Evolutionary conservation across 2,888 invertebrate species (phyloP).

Genomic region (Eilema griseolum): DNA sequence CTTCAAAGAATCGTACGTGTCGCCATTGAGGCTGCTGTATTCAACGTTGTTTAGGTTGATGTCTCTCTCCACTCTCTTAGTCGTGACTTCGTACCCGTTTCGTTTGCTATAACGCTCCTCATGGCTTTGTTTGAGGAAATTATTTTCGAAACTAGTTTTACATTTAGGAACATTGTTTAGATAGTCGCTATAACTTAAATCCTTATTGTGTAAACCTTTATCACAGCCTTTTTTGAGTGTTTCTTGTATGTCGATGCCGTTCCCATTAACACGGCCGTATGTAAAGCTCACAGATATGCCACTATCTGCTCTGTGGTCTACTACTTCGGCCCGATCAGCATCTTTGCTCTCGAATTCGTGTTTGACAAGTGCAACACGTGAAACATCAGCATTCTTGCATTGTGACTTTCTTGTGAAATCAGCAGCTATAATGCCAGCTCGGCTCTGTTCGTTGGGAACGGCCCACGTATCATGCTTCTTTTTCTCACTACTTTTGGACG

Average conservation of each 20-base stretch:
- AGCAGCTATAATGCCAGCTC: slow-evolving; percentile 72
- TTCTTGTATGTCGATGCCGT: slow-evolving; percentile 81
- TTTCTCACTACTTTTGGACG: slow-evolving; percentile 79
- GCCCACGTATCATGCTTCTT: slow-evolving; percentile 83
- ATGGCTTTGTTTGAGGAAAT: slow-evolving; percentile 81
- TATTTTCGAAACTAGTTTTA: slow-evolving; percentile 85
- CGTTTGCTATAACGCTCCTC: slow-evolving; percentile 82
- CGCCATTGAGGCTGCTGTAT: slow-evolving; percentile 80
- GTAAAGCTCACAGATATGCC: slow-evolving; percentile 74
- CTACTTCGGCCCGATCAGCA: slow-evolving; percentile 69
- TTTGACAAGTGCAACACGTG: slow-evolving; percentile 79
- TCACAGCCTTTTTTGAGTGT: slow-evolving; percentile 85
- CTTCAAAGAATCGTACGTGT: slow-evolving; percentile 83
- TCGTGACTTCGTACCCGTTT: slow-evolving; percentile 76
- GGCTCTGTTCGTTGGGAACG: slow-evolving; percentile 74
- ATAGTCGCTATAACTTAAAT: slow-evolving; percentile 81
- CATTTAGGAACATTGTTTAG: slow-evolving; percentile 85
- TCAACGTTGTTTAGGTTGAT: slow-evolving; percentile 80
- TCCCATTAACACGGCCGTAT: slow-evolving; percentile 75
- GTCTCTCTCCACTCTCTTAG: slow-evolving; percentile 80
- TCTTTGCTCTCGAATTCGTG: slow-evolving; percentile 82
- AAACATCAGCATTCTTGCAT: slow-evolving; percentile 72
- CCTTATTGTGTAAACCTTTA: slow-evolving; percentile 84
- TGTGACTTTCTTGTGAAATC: slow-evolving; percentile 74
- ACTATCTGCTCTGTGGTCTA: slow-evolving; percentile 70